Conservation (phyloP, 23 tunicate genomes). For the Ascidia mentula region DNA sequence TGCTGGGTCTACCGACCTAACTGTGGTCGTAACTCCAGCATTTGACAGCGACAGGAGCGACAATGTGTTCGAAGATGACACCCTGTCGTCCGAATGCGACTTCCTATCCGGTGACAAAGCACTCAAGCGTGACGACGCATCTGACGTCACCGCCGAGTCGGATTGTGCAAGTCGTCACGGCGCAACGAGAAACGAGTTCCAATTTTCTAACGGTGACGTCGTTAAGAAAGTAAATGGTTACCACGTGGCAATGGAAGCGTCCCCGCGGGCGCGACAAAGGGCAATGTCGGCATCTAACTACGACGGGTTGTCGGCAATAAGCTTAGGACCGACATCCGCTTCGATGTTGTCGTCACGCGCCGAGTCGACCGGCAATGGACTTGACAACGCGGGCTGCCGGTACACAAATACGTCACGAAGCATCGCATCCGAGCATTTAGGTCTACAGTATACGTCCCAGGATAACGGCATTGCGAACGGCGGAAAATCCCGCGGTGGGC, state of each 20-base stretch:
- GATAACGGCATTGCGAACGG: not conserved
- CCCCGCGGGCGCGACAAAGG: not conserved
- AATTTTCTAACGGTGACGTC: not conserved
- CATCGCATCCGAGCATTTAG: not conserved
- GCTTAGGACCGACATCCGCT: slow-evolving; percentile 7
- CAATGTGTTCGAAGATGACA: slow-evolving; percentile 27
- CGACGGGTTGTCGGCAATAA: not conserved
- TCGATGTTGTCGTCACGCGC: not conserved
- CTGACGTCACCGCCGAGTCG: not conserved
- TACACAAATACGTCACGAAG: slow-evolving; percentile 25
- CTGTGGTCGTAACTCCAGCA: not conserved
- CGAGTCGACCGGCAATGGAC: not conserved
- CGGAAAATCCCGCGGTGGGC: not conserved
- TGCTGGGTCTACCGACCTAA: not conserved
- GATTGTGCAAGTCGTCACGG: not conserved
- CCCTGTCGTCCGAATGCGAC: slow-evolving; percentile 24
- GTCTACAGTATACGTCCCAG: not conserved
- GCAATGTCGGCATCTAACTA: not conserved
- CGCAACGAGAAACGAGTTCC: not conserved
- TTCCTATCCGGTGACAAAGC: slow-evolving; percentile 10
- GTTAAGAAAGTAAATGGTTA: not conserved
- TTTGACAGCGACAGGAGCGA: not conserved
- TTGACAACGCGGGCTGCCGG: not conserved
- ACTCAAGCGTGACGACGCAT: not conserved
- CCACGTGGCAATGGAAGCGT: slow-evolving; percentile 18